Evolutionary conservation across 2,113 vertebrate genomes (phyloP), one percentile per base, ranked within the genome.

Genomic region (Bubalus kerabau): DNA sequence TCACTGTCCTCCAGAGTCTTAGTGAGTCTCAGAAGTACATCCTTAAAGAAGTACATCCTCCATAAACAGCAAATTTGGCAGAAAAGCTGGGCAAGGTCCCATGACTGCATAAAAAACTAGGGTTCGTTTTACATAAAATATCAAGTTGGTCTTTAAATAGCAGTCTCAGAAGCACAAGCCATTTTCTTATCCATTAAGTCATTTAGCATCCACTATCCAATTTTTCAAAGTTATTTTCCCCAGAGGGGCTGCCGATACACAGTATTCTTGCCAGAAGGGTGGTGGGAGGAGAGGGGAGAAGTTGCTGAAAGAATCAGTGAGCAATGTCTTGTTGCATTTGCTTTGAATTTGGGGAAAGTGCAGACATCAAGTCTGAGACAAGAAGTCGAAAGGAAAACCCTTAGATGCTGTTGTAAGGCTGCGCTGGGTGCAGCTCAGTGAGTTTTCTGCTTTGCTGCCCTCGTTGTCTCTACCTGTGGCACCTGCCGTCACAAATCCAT

Each of bases 131-230:
- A 98, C 98, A 98, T 98, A 97, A 99, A 98, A 98, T 98, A 98
- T 98, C 97, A 98, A 96, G 98, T 98, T 98, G 95, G 97, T 98
- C 98, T 98, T 98, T 98, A 98, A 99, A 99, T 98, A 99, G 98
- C 98, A 98, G 97, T 98, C 98, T 98, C 98, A 98, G 97, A 98
- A 98, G 98, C 88, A 0, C 97, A 98, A 98, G 87, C 96, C 98
- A 98, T 98, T 99, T 99, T 98, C 98, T 99, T 98, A 98, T 98
- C 98, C 99, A 98, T 99, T 98, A 99, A 98, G 98, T 98, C 98
- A 98, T 98, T 98, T 98, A 98, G 96, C 98, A 98, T 98, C 97
- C 96, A 93, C 98, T 96, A 36, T 93, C 89, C 98, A 98, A 97
- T 97, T 98, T 98, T 93, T 91, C 1, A 9, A 98, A 98, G 97